Conservation (phyloP, 1,140 invertebrate genomes). For the Temnothorax nylanderi region DNA sequence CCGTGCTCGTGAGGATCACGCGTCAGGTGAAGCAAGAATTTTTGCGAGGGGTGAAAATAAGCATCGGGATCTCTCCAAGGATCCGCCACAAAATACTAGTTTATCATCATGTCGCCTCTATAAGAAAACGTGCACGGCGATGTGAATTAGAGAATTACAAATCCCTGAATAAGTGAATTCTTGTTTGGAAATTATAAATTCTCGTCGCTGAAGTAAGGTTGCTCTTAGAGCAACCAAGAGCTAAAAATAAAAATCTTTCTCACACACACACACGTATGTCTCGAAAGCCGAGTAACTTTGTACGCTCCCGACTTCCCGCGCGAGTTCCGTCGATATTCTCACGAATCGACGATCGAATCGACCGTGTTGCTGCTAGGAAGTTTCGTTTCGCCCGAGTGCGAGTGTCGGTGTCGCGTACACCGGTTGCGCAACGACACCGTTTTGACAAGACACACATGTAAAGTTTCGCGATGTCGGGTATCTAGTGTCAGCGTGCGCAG, state of each 20-base stretch:
- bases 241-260: background rate
- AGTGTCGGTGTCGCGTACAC: constrained; percentile 63
- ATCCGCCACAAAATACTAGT: background rate
- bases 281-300: constrained; percentile 22
- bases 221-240: too few species aligned
- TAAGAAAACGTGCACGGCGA: background rate
- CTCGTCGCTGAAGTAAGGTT: background rate
- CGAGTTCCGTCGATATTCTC: constrained; percentile 46
- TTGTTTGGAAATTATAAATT: background rate
- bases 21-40: constrained; percentile 66
- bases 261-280: background rate
- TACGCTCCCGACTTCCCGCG: background rate
- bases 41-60: constrained; percentile 1
- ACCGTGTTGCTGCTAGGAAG: constrained; percentile 62
- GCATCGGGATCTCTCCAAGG: background rate
- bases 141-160: background rate
- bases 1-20: constrained; percentile 51
- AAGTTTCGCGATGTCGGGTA: constrained; percentile 69
- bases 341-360: constrained; percentile 54
- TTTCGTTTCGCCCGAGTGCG: constrained; percentile 45
- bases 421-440: constrained; percentile 71
- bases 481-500: constrained; percentile 67
- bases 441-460: constrained; percentile 57
- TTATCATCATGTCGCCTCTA: background rate
- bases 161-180: background rate